These are phyloP conservation scores for Synergus umbraculus DNA, from an alignment of 2,888 invertebrate genomes.

Conservation along the genomic window DNA sequence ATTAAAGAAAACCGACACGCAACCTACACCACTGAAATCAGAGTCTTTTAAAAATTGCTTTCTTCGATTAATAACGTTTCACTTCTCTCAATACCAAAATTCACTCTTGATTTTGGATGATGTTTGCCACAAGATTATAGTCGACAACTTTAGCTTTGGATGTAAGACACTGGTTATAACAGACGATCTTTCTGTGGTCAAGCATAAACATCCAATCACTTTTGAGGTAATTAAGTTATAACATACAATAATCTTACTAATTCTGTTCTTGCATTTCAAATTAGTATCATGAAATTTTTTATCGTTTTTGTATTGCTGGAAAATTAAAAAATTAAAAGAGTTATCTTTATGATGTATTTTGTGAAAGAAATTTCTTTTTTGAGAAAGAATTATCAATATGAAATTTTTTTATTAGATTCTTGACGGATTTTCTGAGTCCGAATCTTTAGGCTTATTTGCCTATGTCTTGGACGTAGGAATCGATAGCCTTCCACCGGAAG, in stretches of 20 bases:
- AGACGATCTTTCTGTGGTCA: constrained; percentile 79
- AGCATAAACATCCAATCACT: constrained; percentile 63
- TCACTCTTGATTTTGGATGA: constrained; percentile 85
- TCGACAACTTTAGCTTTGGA: constrained; percentile 84
- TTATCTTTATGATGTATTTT: constrained; percentile 12
- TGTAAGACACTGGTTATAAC: constrained; percentile 86
- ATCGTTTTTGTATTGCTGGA: too few relatives aligned
- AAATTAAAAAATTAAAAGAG: constrained; percentile 50
- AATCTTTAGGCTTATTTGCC: constrained; percentile 82
- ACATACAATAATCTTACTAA: not conserved
- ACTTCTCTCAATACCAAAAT: constrained; percentile 75
- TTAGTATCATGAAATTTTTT: too few relatives aligned
- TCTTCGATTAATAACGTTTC: constrained; percentile 66
- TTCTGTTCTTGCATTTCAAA: too few relatives aligned
- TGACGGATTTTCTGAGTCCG: constrained; percentile 82
- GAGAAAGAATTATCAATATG: not conserved
- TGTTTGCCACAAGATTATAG: constrained; percentile 81
- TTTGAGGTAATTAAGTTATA: constrained; percentile 58
- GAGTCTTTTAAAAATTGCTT: constrained; percentile 64
- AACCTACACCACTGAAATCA: constrained; percentile 57
- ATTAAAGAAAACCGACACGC: constrained; percentile 64
- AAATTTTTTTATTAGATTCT: constrained; percentile 78
- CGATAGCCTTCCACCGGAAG: constrained; percentile 79
- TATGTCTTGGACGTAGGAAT: constrained; percentile 79
- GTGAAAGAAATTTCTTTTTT: not conserved